These are phyloP conservation scores for Anser brachyrhynchus DNA, from an alignment of 2,113 vertebrate genomes.

Conservation along the genomic window DNA sequence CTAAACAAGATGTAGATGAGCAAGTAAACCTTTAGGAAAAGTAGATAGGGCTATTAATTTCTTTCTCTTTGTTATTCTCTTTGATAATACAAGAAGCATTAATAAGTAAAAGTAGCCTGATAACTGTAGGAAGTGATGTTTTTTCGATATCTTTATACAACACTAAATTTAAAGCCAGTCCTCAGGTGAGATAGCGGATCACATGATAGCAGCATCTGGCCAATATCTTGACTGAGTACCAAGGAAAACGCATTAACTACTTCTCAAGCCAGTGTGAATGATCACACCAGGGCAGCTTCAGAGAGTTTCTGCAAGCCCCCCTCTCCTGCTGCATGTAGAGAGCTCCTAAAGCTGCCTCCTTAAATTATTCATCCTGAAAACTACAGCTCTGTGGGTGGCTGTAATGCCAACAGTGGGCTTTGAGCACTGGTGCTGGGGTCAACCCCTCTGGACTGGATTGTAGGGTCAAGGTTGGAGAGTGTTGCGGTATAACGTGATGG, in stretches of 20 bases:
- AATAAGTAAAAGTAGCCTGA: neutral
- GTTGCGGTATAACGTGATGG: fast-evolving
- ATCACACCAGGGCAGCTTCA: neutral
- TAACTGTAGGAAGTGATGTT: neutral
- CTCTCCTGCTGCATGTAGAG: fast-evolving
- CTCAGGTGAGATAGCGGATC: neutral
- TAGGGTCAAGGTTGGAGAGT: neutral
- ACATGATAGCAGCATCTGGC: neutral
- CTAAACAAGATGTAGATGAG: neutral
- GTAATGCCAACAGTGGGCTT: neutral
- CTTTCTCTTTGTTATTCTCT: neutral
- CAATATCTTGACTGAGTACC: neutral
- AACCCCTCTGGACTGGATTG: neutral
- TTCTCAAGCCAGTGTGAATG: neutral
- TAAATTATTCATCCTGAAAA: neutral
- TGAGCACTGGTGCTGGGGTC: neutral
- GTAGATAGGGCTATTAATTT: neutral
- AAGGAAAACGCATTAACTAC: neutral
- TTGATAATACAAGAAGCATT: neutral
- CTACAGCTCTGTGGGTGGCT: neutral
- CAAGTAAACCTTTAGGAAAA: neutral
- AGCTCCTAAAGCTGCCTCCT: neutral
- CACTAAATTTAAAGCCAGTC: neutral
- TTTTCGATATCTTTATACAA: fast-evolving
- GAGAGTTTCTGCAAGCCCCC: neutral